These are phyloP conservation scores for Numenius phaeopus DNA, from an alignment of 2,797 vertebrate genomes.

Conservation along the genomic window DNA sequence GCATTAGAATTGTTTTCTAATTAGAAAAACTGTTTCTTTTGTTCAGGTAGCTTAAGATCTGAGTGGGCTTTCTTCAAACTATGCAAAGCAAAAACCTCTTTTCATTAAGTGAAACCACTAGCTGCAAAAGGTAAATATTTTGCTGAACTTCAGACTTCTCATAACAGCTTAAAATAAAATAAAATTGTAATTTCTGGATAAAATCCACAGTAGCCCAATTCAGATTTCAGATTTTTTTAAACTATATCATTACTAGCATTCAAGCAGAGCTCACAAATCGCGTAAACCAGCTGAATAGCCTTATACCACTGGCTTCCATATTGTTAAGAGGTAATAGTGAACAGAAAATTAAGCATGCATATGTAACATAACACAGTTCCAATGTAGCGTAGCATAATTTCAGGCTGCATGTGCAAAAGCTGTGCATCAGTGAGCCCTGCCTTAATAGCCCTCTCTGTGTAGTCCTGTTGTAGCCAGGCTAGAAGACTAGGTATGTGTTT, in stretches of 20 bases:
- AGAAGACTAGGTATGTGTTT: neutral
- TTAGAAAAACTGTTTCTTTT: neutral
- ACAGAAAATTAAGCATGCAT: slow-evolving; percentile 45
- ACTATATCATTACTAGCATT: neutral
- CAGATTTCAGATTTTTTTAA: neutral
- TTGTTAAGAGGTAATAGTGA: neutral
- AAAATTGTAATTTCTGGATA: neutral
- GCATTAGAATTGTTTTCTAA: neutral
- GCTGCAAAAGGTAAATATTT: slow-evolving; percentile 27
- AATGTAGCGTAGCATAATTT: neutral
- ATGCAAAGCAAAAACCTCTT: neutral
- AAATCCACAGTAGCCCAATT: neutral
- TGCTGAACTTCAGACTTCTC: neutral
- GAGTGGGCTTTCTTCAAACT: slow-evolving; percentile 40
- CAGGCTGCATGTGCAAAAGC: neutral
- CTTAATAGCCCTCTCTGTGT: neutral
- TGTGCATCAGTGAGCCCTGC: neutral
- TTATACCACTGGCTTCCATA: neutral
- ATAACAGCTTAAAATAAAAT: neutral
- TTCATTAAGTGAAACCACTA: neutral
- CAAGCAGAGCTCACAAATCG: neutral
- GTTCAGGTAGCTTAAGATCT: neutral
- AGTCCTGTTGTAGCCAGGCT: neutral
- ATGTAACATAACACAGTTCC: neutral
- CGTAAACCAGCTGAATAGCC: slow-evolving; percentile 9